Evolutionary conservation across 2,113 vertebrate species (phyloP).

Genomic region (Pelodiscus sinensis): DNA sequence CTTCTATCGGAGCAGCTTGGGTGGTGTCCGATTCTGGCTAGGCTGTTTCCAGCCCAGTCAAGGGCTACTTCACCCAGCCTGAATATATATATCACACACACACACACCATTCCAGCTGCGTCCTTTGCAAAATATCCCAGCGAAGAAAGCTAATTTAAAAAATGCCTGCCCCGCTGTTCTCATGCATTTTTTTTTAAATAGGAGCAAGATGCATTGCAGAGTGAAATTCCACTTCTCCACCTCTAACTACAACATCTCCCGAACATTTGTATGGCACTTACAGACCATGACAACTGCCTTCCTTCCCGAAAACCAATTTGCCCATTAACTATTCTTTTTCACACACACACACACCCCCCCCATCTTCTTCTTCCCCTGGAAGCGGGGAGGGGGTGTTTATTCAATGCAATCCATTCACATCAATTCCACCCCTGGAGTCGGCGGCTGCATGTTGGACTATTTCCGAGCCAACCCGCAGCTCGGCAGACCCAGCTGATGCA

Average conservation of each 20-base stretch:
- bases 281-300: background rate
- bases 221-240: background rate
- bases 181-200: background rate
- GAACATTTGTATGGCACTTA: background rate
- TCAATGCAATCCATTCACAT: slow-evolving; percentile 71
- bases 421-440: slow-evolving; percentile 71
- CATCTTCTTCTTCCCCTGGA: rapidly evolving
- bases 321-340: slow-evolving; percentile 34
- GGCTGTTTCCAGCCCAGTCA: background rate
- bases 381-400: slow-evolving; percentile 35
- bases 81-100: background rate
- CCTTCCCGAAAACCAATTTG: background rate
- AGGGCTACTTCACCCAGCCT: background rate
- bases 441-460: slow-evolving; percentile 66
- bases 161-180: background rate
- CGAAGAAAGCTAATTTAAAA: background rate
- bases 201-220: slow-evolving; percentile 33
- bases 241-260: background rate
- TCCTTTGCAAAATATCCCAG: background rate
- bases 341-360: background rate
- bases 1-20: background rate
- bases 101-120: background rate
- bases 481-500: slow-evolving; percentile 49
- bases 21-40: slow-evolving; percentile 20
- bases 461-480: slow-evolving; percentile 64